Percentiles rank a stretch among this genome's conserved stretches.
These are phyloP conservation scores for Coryphaenoides rupestris DNA, from an alignment of 2,113 vertebrate species.

Conservation along the genomic window DNA sequence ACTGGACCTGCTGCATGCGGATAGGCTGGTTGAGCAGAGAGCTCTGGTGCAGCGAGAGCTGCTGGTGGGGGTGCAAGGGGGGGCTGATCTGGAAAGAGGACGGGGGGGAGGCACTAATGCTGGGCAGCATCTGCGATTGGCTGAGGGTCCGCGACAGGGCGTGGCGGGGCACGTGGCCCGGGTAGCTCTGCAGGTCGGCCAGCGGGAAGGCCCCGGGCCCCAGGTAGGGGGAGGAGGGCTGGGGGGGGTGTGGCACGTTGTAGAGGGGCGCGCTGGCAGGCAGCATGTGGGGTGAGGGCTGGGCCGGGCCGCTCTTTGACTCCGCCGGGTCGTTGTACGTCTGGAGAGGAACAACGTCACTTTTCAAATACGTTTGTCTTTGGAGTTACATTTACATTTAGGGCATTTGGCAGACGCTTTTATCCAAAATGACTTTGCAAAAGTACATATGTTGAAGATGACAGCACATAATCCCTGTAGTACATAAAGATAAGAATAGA, in stretches of 20 bases:
- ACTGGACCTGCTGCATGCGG: conserved; percentile 94
- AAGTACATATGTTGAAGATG: too few species aligned
- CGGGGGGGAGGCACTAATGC: conserved; percentile 91
- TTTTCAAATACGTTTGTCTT: too few species aligned
- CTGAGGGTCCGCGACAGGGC: conserved; percentile 84
- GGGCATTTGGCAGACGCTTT: too few species aligned
- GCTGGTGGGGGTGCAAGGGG: conserved; percentile 87
- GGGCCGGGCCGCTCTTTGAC: conserved; percentile 80
- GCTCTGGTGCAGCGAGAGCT: conserved; percentile 92
- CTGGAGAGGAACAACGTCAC: conserved; percentile 58
- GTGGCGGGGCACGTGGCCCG: conserved; percentile 81
- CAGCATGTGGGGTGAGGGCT: conserved; percentile 91
- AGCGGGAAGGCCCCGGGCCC: conserved; percentile 90
- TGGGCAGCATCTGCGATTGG: conserved; percentile 90
- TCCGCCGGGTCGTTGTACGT: conserved; percentile 88
- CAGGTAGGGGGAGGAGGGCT: conserved; percentile 86
- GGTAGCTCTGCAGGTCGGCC: conserved; percentile 90
- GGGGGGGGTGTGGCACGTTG: conserved; percentile 82
- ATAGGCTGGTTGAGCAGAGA: conserved; percentile 91
- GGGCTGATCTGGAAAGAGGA: conserved; percentile 96
- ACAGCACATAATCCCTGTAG: too few species aligned
- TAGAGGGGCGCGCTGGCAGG: conserved; percentile 87
- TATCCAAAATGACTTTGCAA: too few species aligned
- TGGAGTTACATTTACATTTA: too few species aligned
- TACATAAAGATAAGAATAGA: too few species aligned